These are phyloP conservation scores for Philhelius pedissequus DNA, from an alignment of 2,888 invertebrate species.

Conservation along the genomic window DNA sequence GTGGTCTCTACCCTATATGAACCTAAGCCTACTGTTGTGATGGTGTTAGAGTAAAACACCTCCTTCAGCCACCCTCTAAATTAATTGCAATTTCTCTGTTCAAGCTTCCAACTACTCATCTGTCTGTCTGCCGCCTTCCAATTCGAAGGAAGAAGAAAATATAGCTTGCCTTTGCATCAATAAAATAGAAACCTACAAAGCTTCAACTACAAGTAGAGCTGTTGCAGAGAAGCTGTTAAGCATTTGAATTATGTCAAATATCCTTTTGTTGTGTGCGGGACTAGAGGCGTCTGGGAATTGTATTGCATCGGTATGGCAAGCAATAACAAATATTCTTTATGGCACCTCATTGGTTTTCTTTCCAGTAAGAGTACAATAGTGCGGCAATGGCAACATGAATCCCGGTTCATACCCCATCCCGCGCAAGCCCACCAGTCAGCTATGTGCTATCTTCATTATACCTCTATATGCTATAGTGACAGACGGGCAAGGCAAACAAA, in stretches of 20 bases:
- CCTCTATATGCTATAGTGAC: too few species aligned
- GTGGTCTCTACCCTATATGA: not conserved
- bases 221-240: constrained; percentile 59
- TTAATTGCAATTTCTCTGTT: constrained; percentile 47
- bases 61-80: constrained; percentile 27
- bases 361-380: too few species aligned
- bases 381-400: not conserved
- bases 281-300: constrained; percentile 52
- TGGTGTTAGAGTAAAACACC: not conserved
- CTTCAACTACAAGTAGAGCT: not conserved
- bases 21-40: constrained; percentile 2
- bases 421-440: not conserved
- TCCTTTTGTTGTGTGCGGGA: constrained; percentile 54
- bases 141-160: not conserved
- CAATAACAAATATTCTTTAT: constrained; percentile 68
- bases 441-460: constrained; percentile 65
- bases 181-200: constrained; percentile 37
- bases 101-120: constrained; percentile 16
- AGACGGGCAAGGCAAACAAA: constrained; percentile 1
- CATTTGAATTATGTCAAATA: constrained; percentile 65
- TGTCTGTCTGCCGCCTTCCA: constrained; percentile 24
- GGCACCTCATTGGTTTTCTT: constrained; percentile 46
- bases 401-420: not conserved
- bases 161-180: constrained; percentile 25
- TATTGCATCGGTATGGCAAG: constrained; percentile 32